Evolutionary conservation across 2,888 invertebrate species (phyloP).

Genomic region (Pachliopta kotzebuea): DNA sequence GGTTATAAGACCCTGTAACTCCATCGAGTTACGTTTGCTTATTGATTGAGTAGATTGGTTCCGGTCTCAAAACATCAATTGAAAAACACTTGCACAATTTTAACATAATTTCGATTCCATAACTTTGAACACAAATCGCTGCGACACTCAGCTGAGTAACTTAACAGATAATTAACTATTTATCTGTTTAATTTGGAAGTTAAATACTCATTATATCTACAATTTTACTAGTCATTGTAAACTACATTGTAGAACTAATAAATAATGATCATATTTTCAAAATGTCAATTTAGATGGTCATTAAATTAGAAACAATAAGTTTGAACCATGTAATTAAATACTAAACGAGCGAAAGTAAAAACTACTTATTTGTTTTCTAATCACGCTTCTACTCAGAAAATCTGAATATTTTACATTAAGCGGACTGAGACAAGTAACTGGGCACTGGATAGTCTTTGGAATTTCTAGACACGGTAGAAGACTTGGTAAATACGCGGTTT

Average conservation of each 20-base stretch:
- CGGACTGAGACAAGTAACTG: not conserved
- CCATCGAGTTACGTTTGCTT: slow-evolving; percentile 27
- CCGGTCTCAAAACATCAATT: slow-evolving; percentile 29
- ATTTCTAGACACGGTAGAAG: slow-evolving; percentile 18
- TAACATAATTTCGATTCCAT: slow-evolving; percentile 17
- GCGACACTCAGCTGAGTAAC: not conserved
- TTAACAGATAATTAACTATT: too few species aligned
- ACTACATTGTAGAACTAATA: too few species aligned
- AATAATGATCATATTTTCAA: too few species aligned
- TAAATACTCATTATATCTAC: too few species aligned
- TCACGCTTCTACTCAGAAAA: slow-evolving; percentile 11
- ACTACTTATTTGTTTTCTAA: slow-evolving; percentile 20
- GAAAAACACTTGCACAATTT: slow-evolving; percentile 18
- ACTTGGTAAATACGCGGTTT: slow-evolving; percentile 19
- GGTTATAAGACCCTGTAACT: slow-evolving; percentile 28
- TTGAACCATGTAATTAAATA: slow-evolving; percentile 9
- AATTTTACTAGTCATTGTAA: too few species aligned
- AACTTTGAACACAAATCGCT: slow-evolving; percentile 13
- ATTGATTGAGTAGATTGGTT: slow-evolving; percentile 31
- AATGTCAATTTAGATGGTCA: too few species aligned
- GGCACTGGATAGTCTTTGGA: slow-evolving; percentile 3
- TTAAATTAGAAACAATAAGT: too few species aligned
- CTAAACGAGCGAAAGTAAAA: slow-evolving; percentile 9
- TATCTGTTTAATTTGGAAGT: not conserved
- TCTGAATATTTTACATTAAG: slow-evolving; percentile 16